Evolutionary conservation across 1,140 invertebrate species (phyloP), one percentile per base, ranked within the genome.

Genomic region (Solen grandis): DNA sequence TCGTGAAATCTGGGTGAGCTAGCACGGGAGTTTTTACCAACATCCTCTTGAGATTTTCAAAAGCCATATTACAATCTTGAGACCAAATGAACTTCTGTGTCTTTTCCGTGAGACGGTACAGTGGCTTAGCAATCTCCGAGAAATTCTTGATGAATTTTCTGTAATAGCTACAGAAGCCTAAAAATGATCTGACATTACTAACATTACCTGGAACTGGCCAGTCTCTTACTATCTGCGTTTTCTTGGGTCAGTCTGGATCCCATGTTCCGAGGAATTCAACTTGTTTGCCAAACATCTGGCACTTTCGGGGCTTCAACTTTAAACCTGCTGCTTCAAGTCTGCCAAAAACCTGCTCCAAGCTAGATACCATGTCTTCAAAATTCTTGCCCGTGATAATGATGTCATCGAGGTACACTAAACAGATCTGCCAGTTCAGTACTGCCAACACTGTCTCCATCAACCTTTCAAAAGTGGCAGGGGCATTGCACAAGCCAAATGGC

Each of bases 251-350:
- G 59, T 19, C 38, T 36, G 16, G 88, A 65, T 14, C 83, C 87
- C 19, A n/a, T n/a, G n/a, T 36, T 89, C 86, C 86, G 0, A 87
- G 63, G 46, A 85, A 86, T 14, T 62, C 35, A 13, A 88, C 75
- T 27, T 68, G 8, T 22, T 27, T 76, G 50, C 87, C 69, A 22
- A 87, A 89, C 79, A 93, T 93, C 38, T 90, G 70, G 41, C 78
- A 84, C 46, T 84, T 76, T 10, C 16, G 31, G 2, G 65, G 54
- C 33, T 84, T 81, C 1, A 84, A 57, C 50, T 84, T 84, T n/a
- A 84, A 52, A 1, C 73, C 65, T 33, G 50, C 46, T 0, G 27
- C 36, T 29, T 25, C 5, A 0, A 80, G 27, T n/a, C 68, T 25
- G 19, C 57, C 5, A n/a, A 81, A 66, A 2, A 83, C 60, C 29